Evolutionary conservation across 2,888 invertebrate genomes (phyloP), one percentile per base, ranked within the genome.

Genomic region (Dicyrtomina minuta): DNA sequence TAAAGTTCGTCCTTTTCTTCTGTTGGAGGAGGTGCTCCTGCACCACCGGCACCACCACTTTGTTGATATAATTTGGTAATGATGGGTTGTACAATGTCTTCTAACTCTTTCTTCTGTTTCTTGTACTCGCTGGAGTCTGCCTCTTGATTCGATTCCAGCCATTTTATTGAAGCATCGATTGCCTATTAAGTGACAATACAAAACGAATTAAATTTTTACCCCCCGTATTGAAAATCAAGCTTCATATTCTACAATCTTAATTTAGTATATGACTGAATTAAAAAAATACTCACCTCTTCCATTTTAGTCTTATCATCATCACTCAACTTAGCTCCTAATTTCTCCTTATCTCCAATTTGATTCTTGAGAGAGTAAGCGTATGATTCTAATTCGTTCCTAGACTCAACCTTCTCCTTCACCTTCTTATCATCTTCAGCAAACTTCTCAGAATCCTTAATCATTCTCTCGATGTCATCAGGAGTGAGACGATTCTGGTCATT

Each of bases 381-480:
- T n/a, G n/a, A n/a, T n/a, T n/a, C n/a, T n/a, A n/a, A 86, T 81
- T 98, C 98, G 82, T 98, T 98, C 77, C 96, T 89, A 3, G 97
- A 90, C 82, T 98, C 98, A 3, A 98, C 96, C 64, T 91, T 88
- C 83, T 97, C 95, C 84, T 95, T 95, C 76, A 95, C 85, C 83
- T n/a, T n/a, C n/a, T n/a, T n/a, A n/a, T n/a, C n/a, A n/a, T n/a
- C n/a, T n/a, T n/a, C n/a, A n/a, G n/a, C 96, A 84, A 97, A 99
- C 83, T 93, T 94, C 84, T 99, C 99, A 0, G 98, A 97, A 81
- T 99, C 98, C 73, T 93, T 93, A 83, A 99, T 96, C 99, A 99
- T 99, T 74, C 96, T 87, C 81, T 99, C 97, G 78, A 99, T 99
- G 80, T 99, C 98, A 79, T 99, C 98, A 4, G 96, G 97, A 15